Conservation (phyloP, 2,888 invertebrate genomes). For the Hydrotaea diabolus region DNA sequence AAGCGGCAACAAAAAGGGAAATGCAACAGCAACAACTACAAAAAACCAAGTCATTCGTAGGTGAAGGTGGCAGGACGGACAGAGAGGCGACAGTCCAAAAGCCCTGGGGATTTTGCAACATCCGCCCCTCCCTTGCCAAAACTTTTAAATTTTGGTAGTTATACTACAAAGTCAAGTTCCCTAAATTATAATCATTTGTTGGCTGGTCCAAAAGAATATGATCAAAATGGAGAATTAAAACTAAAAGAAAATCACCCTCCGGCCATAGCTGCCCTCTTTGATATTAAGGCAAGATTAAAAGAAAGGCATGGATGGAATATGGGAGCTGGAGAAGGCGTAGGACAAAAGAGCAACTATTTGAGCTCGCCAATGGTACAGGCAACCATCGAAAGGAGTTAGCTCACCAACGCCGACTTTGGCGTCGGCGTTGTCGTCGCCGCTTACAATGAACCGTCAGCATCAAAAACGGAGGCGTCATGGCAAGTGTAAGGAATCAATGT, state of each 20-base stretch:
- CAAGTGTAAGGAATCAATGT: not conserved
- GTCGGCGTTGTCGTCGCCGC: no score
- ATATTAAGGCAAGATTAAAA: no score
- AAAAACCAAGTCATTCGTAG: no score
- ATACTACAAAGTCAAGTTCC: no score
- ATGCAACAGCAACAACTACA: not conserved
- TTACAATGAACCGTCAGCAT: not conserved
- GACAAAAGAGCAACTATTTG: not conserved
- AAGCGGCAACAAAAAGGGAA: conserved; percentile 40
- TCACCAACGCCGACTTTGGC: not conserved
- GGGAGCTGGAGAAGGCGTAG: not conserved
- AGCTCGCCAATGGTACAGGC: not conserved
- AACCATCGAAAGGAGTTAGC: no score
- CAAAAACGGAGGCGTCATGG: not conserved
- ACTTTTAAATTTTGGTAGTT: no score
- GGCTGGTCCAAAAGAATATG: not conserved
- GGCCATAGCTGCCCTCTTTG: no score
- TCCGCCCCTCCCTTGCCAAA: no score
- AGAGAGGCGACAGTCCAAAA: not conserved
- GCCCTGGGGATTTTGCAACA: no score
- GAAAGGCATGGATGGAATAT: no score
- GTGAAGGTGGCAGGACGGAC: not conserved
- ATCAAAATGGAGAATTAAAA: not conserved
- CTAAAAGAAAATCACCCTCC: not conserved
- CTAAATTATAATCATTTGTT: no score